phyloP scores from a whole-genome alignment of 2,888 invertebrate species.

The Macrostomum cliftonense region DNA sequence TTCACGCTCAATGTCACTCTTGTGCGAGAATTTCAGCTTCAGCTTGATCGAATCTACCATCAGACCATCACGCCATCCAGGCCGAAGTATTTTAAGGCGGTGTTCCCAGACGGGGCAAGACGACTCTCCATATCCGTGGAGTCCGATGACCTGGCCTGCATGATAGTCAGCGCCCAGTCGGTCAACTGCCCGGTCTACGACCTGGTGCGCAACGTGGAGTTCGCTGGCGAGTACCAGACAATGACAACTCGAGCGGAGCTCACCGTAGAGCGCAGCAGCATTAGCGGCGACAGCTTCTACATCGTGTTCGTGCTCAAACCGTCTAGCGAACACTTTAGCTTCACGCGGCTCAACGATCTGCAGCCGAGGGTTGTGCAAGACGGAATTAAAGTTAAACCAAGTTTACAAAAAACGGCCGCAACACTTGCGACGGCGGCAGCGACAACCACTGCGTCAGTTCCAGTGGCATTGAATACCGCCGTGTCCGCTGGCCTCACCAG shows the following conservation, averaged over 20 bases:
- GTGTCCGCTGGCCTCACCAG: too few relatives aligned
- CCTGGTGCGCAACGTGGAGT: slow-evolving; percentile 54
- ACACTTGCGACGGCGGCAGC: too few relatives aligned
- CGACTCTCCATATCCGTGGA: slow-evolving; percentile 15
- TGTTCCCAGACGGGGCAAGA: slow-evolving; percentile 40
- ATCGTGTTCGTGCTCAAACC: not conserved
- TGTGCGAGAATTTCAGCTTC: slow-evolving; percentile 44
- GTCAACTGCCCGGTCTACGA: slow-evolving; percentile 67
- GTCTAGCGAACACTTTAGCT: not conserved
- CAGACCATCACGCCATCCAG: slow-evolving; percentile 42
- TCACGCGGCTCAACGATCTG: not conserved
- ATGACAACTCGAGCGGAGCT: slow-evolving; percentile 58
- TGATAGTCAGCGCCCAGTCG: slow-evolving; percentile 60
- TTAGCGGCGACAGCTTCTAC: not conserved
- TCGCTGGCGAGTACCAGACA: slow-evolving; percentile 51
- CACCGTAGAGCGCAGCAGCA: slow-evolving; percentile 42
- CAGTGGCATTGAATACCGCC: too few relatives aligned
- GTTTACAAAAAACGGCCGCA: too few relatives aligned
- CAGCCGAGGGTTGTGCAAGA: too few relatives aligned
- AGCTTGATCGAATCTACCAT: not conserved
- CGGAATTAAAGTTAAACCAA: too few relatives aligned
- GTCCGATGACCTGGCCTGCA: slow-evolving; percentile 45
- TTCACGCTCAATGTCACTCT: slow-evolving; percentile 46
- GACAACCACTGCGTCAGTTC: too few relatives aligned
- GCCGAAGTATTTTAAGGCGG: slow-evolving; percentile 47